Conservation (phyloP, 2,797 vertebrate genomes). For the Rhynchonycteris naso region DNA sequence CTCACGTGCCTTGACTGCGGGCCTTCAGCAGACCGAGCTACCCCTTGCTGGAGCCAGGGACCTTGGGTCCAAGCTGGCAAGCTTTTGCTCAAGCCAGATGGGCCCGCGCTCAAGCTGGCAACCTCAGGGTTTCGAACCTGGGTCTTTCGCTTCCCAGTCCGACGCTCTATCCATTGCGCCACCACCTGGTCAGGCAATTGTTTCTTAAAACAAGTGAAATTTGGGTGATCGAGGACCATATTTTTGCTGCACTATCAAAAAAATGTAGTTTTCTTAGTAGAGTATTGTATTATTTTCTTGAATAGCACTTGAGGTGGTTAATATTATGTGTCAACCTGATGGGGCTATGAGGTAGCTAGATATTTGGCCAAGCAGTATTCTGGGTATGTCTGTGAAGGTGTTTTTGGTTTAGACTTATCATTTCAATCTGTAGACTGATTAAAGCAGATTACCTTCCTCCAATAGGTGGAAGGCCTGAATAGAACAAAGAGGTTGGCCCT, state of each 20-base stretch:
- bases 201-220: constrained; percentile 1
- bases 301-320: background rate
- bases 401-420: background rate
- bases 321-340: background rate
- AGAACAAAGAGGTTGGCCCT: background rate
- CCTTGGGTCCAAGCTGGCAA: too few species aligned
- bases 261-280: background rate
- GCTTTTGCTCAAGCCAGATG: too few species aligned
- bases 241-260: constrained; percentile 12
- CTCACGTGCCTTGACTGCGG: too few species aligned
- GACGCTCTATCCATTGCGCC: too few species aligned
- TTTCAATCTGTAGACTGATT: too few species aligned
- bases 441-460: background rate
- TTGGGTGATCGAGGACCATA: background rate
- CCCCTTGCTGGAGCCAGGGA: too few species aligned
- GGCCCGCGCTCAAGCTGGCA: too few species aligned
- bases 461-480: background rate
- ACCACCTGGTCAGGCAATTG: too few species aligned
- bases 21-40: too few species aligned
- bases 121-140: too few species aligned
- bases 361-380: background rate
- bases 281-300: background rate
- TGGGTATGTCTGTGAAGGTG: background rate
- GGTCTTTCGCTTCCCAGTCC: too few species aligned
- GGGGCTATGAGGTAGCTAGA: background rate